phyloP scores from a whole-genome alignment of 2,113 vertebrate species.

The Cromileptes altivelis region DNA sequence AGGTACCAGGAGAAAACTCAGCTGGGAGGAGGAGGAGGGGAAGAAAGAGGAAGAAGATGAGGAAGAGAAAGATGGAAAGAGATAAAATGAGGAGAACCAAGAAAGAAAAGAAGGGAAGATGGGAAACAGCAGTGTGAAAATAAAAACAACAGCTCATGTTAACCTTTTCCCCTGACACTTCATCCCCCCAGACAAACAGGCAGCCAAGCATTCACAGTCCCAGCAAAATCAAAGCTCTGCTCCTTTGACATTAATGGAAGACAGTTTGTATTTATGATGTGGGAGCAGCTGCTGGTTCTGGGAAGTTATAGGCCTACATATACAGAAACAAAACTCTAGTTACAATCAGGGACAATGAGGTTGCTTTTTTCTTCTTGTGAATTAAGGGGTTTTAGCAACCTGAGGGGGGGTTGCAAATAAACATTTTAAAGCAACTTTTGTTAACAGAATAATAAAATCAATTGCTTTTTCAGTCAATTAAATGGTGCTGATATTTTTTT shows the following conservation, averaged over 20 bases:
- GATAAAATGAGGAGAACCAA: background rate
- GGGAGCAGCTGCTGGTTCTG: background rate
- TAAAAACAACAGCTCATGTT: background rate
- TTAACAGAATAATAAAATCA: too few species aligned
- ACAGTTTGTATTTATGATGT: background rate
- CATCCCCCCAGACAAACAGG: constrained; percentile 1
- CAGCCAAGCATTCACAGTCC: background rate
- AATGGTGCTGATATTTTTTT: too few species aligned
- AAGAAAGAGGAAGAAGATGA: background rate
- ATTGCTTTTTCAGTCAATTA: too few species aligned
- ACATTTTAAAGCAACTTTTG: too few species aligned
- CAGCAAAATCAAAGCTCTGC: background rate
- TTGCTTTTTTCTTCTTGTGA: too few species aligned
- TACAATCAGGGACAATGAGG: background rate
- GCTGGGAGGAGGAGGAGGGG: background rate
- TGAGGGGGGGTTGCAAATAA: too few species aligned
- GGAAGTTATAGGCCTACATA: background rate
- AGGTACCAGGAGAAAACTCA: constrained; percentile 48
- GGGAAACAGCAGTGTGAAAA: background rate
- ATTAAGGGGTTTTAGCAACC: background rate
- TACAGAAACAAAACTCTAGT: background rate
- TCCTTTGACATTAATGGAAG: background rate
- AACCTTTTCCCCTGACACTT: background rate
- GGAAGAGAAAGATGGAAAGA: background rate
- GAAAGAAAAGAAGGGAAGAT: background rate